Base-by-base conservation (phyloP, 2,888 invertebrate species). In the Colostygia pectinataria region DNA sequence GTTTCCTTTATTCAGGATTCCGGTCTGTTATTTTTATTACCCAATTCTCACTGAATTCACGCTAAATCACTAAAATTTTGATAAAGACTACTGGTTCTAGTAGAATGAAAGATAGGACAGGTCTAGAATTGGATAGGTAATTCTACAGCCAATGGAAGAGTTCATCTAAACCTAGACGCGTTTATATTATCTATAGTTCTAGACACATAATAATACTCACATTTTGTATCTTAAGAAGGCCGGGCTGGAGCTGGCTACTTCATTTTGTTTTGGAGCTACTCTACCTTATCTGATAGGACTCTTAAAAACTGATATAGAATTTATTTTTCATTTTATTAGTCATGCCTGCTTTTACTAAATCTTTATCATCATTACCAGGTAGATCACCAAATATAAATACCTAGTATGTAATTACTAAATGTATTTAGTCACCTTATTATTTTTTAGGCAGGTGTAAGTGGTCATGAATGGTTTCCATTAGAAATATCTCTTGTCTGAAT, bases 81-180 rank as follows among this genome's bases (percentile, higher is more conserved):
- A 40, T n/a, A 56, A 31, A 47, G 39, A 34, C 18, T 45, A 33
- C 38, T 46, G 13, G 41, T 43, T 41, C 31, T 6, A 50, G 34
- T 46, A 51, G 40, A 34, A 20, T 46, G 31, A 27, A 66, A 66
- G 62, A 63, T 55, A 55, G 56, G 52, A 65, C 37, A 65, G 55
- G 55, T 40, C 39, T 33, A 57, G 45, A 65, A 47, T 59, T 66
- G 41, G 47, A 61, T 62, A 67, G 60, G 58, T 56, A 51, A 58
- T 53, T 47, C 42, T 51, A 48, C 69, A 72, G 70, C 71, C 64
- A 63, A 65, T 61, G 57, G 59, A 59, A 55, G 56, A 47, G 56
- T 53, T 43, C 42, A 23, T 46, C 50, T 59, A 48, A 41, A 49
- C 42, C 31, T 32, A 33, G 44, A 47, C 49, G 41, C 48, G 47